phyloP scores from a whole-genome alignment of 2,888 invertebrate genomes.

The Amiota communis region DNA sequence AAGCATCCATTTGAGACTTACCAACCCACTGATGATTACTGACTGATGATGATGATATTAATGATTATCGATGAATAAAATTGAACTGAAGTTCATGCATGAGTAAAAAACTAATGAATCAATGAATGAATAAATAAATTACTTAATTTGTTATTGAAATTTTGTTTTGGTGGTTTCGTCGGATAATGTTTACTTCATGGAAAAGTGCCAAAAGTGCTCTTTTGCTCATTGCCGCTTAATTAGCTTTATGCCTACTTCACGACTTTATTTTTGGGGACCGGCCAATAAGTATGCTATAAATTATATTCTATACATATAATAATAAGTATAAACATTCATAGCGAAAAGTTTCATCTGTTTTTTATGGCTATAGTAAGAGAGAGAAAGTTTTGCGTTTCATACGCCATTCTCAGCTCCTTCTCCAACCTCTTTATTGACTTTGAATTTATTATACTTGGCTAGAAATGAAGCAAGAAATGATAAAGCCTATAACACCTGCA shows the following conservation, averaged over 20 bases:
- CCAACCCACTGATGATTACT: no score
- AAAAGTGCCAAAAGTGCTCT: not conserved
- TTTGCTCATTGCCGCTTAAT: conserved; percentile 4
- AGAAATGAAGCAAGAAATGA: no score
- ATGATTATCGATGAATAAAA: not conserved
- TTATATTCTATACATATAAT: not conserved
- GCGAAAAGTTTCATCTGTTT: not conserved
- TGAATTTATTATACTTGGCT: no score
- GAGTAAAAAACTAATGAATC: not conserved
- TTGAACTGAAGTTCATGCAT: not conserved
- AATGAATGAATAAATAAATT: conserved; percentile 20
- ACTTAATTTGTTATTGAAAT: not conserved
- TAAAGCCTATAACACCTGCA: no score
- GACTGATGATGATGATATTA: no score
- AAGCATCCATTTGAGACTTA: no score
- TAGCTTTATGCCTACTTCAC: not conserved
- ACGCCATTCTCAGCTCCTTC: no score
- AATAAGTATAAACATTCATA: not conserved
- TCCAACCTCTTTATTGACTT: no score
- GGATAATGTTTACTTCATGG: not conserved
- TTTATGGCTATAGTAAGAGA: no score
- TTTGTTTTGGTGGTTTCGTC: not conserved
- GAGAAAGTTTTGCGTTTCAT: no score
- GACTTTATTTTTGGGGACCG: not conserved
- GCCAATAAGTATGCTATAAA: conserved; percentile 11